Evolutionary conservation across 2,797 vertebrate genomes (phyloP), one percentile per base, ranked within the genome.

Genomic region (Varecia variegata): DNA sequence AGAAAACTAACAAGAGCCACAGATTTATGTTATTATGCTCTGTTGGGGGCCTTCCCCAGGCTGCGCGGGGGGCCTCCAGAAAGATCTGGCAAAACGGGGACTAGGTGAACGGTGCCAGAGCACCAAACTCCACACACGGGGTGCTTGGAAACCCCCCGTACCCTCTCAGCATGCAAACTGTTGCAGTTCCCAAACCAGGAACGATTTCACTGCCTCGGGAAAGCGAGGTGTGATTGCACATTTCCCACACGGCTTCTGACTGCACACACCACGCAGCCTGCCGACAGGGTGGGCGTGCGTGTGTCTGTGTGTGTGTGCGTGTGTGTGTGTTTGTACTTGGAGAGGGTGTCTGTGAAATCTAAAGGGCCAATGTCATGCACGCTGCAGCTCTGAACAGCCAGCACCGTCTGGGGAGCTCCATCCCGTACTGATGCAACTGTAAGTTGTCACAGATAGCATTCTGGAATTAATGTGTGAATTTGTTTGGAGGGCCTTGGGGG

Each of bases 301-400:
- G 62, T 32, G 65, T 30, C 73, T n/a, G 25, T 65, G 58, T 5
- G 68, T 15, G 77, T 88, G 87, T 83, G 95, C 10, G 71, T 10
- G 82, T 79, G 88, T 77, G 96, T 96, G 97, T 97, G 90, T 96
- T 92, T 94, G 96, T 62, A 87, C 73, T 96, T 83, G 58, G 93
- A 97, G 96, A 93, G 87, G 81, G 65, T 95, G 97, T 97, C 96
- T 97, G 97, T 97, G 96, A 97, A 96, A 94, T 97, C 96, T 89
- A 95, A 98, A 97, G 96, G 94, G 95, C 96, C 96, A 93, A 80
- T 95, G 83, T 76, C 30, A 0, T 85, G n/a, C 92, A 38, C 9
- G 17, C 11, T n/a, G 93, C 82, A 76, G 94, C 94, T 96, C 88
- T 12, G 52, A 93, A 88, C 84, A 93, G 95, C 95, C 95, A 96